Evolutionary conservation across 2,797 vertebrate species (phyloP), one percentile per base, ranked within the genome.

Genomic region (Pangasius krempfi): DNA sequence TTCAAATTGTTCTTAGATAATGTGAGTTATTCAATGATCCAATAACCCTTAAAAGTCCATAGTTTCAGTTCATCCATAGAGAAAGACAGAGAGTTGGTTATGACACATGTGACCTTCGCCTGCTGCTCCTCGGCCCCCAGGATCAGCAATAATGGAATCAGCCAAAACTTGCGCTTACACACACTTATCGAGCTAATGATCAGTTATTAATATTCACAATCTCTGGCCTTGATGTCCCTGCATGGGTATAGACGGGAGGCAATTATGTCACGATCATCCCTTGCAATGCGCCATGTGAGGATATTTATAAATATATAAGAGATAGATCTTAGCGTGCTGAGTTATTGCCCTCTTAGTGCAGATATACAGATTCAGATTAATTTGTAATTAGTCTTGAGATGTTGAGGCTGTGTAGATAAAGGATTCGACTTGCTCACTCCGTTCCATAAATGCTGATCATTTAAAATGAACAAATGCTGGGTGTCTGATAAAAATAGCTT

Each of bases 361-460:
- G 96, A 96, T 96, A 95, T 96, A 95, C 95, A 95, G 94, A 96
- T 96, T 93, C 95, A 96, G 96, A 97, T 96, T 96, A 96, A 96
- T 96, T 96, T 96, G 96, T 96, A 96, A 97, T 97, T 97, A 97
- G 96, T 96, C 95, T 96, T 96, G 96, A 96, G 95, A 96, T 96
- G 96, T 96, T 96, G 95, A 96, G 96, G 95, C 95, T 96, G 94
- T 93, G 92, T 94, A 95, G 96, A 97, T 97, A 96, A 96, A 95
- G 95, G 95, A 96, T 96, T 95, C 94, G 91, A 93, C 94, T 95
- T 94, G 94, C 93, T 94, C 94, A 96, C 94, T 94, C 90, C 93
- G 93, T 92, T 93, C 94, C 95, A 94, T 94, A 95, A 96, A 96
- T 94, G 95, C 95, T 92, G 95, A 96, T 96, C 95, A 95, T 95